These are phyloP conservation scores for Xenops minutus DNA, from an alignment of 2,797 vertebrate genomes.

Conservation along the genomic window DNA sequence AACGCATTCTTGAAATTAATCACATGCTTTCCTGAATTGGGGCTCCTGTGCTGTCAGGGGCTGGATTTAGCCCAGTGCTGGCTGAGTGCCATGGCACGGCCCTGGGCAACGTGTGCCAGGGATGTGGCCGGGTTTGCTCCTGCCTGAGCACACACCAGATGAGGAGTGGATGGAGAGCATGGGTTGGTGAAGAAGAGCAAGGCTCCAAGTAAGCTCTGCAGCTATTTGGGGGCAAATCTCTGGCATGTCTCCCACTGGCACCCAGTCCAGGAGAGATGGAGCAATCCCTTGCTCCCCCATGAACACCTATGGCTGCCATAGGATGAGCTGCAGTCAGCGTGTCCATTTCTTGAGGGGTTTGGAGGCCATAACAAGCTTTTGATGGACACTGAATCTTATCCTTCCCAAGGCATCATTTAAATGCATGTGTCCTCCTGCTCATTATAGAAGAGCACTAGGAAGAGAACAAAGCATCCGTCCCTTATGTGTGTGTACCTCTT, in stretches of 20 bases:
- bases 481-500: not conserved
- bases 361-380: not conserved
- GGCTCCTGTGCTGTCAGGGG: not conserved
- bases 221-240: not conserved
- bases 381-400: not conserved
- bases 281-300: not conserved
- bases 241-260: not conserved
- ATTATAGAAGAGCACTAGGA: not conserved
- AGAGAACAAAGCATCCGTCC: not conserved
- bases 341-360: not conserved
- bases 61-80: not conserved
- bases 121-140: not conserved
- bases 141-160: not conserved
- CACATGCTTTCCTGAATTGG: not conserved
- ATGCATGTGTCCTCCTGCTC: not conserved
- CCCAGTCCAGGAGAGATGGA: not conserved
- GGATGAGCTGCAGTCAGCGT: not conserved
- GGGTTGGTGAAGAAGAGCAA: not conserved
- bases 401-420: not conserved
- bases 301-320: accelerated
- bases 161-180: not conserved
- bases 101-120: accelerated
- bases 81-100: accelerated
- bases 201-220: not conserved
- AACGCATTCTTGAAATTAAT: not conserved